A percentile compares a stretch with the other conserved stretches of the same genome.
phyloP scores from a whole-genome alignment of 2,113 vertebrate genomes.

The Microcebus lehilahytsara region DNA sequence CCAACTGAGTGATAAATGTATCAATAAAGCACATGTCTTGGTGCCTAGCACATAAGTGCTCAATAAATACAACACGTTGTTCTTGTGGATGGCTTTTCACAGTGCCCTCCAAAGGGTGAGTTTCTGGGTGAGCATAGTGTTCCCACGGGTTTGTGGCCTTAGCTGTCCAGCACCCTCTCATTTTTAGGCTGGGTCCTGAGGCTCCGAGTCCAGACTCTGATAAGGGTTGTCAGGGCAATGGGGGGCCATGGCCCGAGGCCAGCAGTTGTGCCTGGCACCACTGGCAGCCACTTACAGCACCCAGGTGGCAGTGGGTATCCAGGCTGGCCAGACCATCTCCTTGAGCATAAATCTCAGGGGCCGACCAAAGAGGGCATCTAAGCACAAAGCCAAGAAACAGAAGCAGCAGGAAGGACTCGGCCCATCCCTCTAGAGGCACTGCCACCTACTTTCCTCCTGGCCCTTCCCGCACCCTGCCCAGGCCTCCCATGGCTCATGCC shows the following conservation, averaged over 20 bases:
- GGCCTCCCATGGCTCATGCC: neutral
- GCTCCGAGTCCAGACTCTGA: too few species aligned
- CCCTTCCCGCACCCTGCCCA: fast-evolving
- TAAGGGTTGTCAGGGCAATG: neutral
- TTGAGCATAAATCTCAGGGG: neutral
- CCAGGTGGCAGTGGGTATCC: neutral
- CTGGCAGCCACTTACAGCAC: neutral
- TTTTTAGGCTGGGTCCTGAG: too few species aligned
- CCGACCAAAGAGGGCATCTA: neutral
- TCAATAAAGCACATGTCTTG: too few species aligned
- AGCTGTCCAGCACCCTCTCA: too few species aligned
- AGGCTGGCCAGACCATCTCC: neutral
- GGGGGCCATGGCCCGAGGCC: neutral
- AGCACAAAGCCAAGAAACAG: neutral
- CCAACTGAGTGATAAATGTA: too few species aligned
- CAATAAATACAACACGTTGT: too few species aligned
- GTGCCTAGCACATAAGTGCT: too few species aligned
- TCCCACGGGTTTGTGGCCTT: too few species aligned
- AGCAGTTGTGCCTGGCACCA: neutral
- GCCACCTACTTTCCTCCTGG: fast-evolving
- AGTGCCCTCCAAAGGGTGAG: too few species aligned
- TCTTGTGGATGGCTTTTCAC: too few species aligned
- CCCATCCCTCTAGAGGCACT: neutral
- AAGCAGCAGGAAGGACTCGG: neutral
- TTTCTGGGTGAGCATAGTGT: too few species aligned